A percentile compares a stretch with the other conserved stretches of the same genome.
These are phyloP conservation scores for Lampris incognitus DNA, from an alignment of 2,113 vertebrate species.

Conservation along the genomic window DNA sequence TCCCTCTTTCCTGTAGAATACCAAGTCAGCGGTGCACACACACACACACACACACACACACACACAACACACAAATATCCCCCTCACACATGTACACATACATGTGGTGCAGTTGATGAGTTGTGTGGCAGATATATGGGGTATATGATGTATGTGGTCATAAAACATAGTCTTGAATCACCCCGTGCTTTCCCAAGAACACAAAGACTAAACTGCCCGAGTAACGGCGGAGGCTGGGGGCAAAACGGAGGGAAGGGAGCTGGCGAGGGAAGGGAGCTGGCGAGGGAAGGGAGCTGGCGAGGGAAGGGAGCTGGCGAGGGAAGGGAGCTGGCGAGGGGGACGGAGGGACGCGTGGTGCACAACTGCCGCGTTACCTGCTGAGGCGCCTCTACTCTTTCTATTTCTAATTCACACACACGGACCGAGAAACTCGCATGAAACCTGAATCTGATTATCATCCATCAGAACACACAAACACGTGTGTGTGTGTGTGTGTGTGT, in stretches of 20 bases:
- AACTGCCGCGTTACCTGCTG: too few species aligned
- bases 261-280: neutral
- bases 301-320: neutral
- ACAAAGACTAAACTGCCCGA: slow-evolving; percentile 69
- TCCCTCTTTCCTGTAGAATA: slow-evolving; percentile 29
- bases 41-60: slow-evolving; percentile 46
- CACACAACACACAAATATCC: neutral
- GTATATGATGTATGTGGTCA: slow-evolving; percentile 88
- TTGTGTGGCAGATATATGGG: slow-evolving; percentile 98
- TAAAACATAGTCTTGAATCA: slow-evolving; percentile 94
- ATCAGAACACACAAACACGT: too few species aligned
- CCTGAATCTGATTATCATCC: too few species aligned
- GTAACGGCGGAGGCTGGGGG: slow-evolving; percentile 57
- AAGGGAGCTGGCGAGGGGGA: neutral
- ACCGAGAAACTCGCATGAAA: too few species aligned
- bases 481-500: too few species aligned
- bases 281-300: too few species aligned
- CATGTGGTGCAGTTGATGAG: slow-evolving; percentile 88
- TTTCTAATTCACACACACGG: too few species aligned
- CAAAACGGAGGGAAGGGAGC: slow-evolving; percentile 27
- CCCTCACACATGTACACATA: slow-evolving; percentile 71
- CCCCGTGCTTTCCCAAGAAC: slow-evolving; percentile 85
- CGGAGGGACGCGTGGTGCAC: too few species aligned
- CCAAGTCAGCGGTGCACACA: neutral
- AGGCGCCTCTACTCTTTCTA: too few species aligned